Conservation (phyloP, 2,888 invertebrate genomes). For the Pecten maximus region DNA sequence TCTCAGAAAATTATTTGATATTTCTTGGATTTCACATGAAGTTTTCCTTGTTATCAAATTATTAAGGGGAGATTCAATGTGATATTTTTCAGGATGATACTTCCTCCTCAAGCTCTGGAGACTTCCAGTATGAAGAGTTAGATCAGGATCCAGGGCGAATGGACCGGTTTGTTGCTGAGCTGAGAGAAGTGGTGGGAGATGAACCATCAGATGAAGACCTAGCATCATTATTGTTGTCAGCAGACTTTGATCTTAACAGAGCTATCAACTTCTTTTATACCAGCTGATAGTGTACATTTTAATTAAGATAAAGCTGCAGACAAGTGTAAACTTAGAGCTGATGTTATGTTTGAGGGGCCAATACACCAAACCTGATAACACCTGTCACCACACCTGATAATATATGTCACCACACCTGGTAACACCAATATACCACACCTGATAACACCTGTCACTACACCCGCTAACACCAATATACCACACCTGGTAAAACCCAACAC, state of each 20-base stretch:
- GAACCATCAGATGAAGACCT: slow-evolving; percentile 84
- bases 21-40: no score
- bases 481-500: not conserved
- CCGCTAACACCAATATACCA: not conserved
- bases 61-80: slow-evolving; percentile 43
- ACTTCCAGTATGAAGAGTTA: slow-evolving; percentile 77
- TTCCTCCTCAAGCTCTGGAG: slow-evolving; percentile 77
- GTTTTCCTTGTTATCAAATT: no score
- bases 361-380: not conserved
- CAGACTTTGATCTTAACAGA: slow-evolving; percentile 86
- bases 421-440: not conserved
- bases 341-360: not conserved
- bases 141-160: slow-evolving; percentile 80
- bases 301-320: not conserved
- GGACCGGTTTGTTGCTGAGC: slow-evolving; percentile 84
- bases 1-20: no score
- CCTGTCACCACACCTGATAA: not conserved
- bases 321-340: not conserved
- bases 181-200: slow-evolving; percentile 85
- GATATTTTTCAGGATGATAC: slow-evolving; percentile 2
- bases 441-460: not conserved
- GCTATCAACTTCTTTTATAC: slow-evolving; percentile 85
- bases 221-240: slow-evolving; percentile 85
- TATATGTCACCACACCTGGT: not conserved
- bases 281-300: not conserved